Evolutionary conservation across 2,797 vertebrate genomes (phyloP), one percentile per base, ranked within the genome.

Genomic region (Protonibea diacanthus): DNA sequence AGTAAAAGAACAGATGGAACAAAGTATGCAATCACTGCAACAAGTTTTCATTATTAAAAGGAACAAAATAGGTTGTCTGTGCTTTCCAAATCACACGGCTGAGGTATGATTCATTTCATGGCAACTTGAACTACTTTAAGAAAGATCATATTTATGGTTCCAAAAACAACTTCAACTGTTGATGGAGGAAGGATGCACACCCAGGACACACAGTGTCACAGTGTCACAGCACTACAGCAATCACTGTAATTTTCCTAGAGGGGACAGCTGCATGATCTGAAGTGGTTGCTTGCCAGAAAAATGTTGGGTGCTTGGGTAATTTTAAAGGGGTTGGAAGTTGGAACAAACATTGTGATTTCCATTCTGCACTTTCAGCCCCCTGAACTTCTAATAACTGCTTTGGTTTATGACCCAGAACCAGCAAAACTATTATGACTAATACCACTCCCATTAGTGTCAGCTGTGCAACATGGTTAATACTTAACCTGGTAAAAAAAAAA

Each of bases 1-100:
- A 9, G 65, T 10, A 21, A 48, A 56, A 18, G 42, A 77, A 42
- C 82, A 86, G 88, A 83, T 85, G 86, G 82, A 61, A 18, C 10
- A 10, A 58, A 73, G 42, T 2, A 20, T n/a, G 63, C 61, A 52
- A 80, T 67, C 75, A 74, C 13, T 2, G 27, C 55, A 71, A 69
- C 44, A 29, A 45, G 42, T 55, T 27, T 33, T 66, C 44, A 48
- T 48, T 51, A 78, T 61, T 51, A 78, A 64, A 71, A 72, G 14
- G 33, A 29, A 49, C 48, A 49, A 56, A 68, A 58, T 5, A 25
- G 38, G 44, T 21, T 72, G 65, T 71, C 68, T 27, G n/a, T 4
- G 51, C 3, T 29, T 55, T 33, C 27, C 33, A 33, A 52, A 38
- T 25, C 29, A 25, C 51, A 44, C 59, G 75, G 53, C 25, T 21